Percentiles rank a stretch among this genome's conserved stretches.
These are phyloP conservation scores for Rotaria macrura DNA, from an alignment of 2,888 invertebrate species.

Conservation along the genomic window DNA sequence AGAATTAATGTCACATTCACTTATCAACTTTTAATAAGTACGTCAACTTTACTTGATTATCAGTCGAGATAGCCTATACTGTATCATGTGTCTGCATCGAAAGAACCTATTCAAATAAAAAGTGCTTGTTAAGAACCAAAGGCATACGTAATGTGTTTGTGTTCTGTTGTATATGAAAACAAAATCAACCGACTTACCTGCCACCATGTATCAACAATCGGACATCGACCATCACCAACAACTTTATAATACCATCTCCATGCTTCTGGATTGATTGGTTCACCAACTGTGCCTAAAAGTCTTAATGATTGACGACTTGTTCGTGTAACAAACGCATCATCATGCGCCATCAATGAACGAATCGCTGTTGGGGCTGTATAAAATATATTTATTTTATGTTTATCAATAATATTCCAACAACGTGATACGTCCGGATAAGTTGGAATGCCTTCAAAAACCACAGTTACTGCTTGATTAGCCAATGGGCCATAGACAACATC, in stretches of 20 bases:
- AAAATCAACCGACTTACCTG: no score
- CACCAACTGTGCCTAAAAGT: conserved; percentile 89
- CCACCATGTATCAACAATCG: conserved; percentile 97
- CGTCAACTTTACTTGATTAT: no score
- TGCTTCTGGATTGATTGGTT: conserved; percentile 95
- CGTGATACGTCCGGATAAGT: conserved; percentile 67
- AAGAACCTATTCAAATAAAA: no score
- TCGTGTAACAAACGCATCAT: conserved; percentile 52
- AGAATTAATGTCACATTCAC: no score
- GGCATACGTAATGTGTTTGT: no score
- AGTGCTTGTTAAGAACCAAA: no score
- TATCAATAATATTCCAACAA: conserved; percentile 30
- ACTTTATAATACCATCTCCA: conserved; percentile 82
- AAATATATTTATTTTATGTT: conserved; percentile 26
- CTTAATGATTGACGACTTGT: conserved; percentile 41
- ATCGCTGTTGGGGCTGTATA: conserved; percentile 32
- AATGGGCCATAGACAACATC: conserved; percentile 37
- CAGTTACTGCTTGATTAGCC: conserved; percentile 27
- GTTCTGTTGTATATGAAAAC: no score
- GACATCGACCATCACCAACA: conserved; percentile 52
- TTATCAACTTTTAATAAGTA: no score
- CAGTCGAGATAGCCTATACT: no score
- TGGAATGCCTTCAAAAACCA: conserved; percentile 79
- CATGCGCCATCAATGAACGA: conserved; percentile 28
- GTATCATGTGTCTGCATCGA: no score